Base-by-base conservation (phyloP, 2,888 invertebrate genomes). In the Bedellia somnulentella region DNA sequence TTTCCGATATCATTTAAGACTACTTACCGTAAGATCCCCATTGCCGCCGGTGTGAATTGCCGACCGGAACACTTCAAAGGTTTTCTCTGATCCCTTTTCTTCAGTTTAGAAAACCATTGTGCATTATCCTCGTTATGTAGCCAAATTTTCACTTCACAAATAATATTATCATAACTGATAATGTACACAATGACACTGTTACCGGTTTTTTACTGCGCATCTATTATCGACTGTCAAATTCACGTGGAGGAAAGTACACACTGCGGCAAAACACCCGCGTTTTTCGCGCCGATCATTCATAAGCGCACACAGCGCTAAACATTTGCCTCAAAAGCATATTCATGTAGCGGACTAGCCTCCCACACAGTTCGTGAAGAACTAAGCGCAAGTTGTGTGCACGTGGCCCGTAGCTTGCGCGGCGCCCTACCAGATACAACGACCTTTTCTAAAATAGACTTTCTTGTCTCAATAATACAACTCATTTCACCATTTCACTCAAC, bases 331-430 rank as follows among this genome's bases (percentile, higher is more conserved):
- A 49, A 44, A 57, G 54, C 57, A 62, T 58, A 61, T 52, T 62
- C 67, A 66, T 63, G 63, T 64, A 68, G 60, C 66, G 59, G 64
- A 70, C 71, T 70, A 67, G 58, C 71, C 73, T 70, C 71, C 67
- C 61, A 73, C 71, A 71, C 67, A 60, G 71, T 68, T 71, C 60
- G 70, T 61, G 70, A 71, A 71, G 71, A 75, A 75, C 73, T 53
- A 53, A 53, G 58, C 71, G 71, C 68, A 70, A 73, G 66, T 70
- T 63, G 59, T 62, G 56, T 60, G 70, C 73, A 75, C 73, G 73
- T 75, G 73, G 71, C 56, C 46, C 53, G 58, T 58, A 64, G 68
- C 71, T 67, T 70, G 70, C 64, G 60, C 64, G 62, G 57, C 68
- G 70, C 71, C 70, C 71, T 68, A 61, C 70, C 64, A 62, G 59